Conservation (phyloP, 2,888 invertebrate species). For the Epistrophe grossulariae region DNA sequence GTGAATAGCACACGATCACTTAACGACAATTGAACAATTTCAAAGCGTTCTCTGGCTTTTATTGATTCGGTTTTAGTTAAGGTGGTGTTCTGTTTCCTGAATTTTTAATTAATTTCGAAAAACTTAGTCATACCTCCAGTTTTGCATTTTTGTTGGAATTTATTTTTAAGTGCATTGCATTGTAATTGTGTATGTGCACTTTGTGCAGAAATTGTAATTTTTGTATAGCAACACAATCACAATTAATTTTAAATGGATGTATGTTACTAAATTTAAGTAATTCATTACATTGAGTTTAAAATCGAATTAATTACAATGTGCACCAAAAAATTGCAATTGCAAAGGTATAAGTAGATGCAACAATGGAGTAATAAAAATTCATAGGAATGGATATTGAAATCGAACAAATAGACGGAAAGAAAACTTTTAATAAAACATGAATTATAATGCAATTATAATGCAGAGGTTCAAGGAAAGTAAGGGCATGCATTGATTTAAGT, state of each 20-base stretch:
- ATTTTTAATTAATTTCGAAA: constrained; percentile 36
- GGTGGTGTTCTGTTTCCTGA: not conserved
- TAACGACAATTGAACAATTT: constrained; percentile 48
- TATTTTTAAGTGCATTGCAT: constrained; percentile 14
- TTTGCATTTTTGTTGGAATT: constrained; percentile 1
- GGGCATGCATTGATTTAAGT: no score
- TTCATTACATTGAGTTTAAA: constrained; percentile 2
- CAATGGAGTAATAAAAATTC: not conserved
- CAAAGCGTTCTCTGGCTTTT: constrained; percentile 32
- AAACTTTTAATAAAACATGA: not conserved
- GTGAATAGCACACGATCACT: constrained; percentile 24
- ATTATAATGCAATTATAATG: no score
- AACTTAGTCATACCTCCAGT: constrained; percentile 2
- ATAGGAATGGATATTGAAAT: not conserved
- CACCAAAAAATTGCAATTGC: not conserved
- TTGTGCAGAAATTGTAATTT: constrained; percentile 11
- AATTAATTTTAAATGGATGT: not conserved
- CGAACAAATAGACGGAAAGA: not conserved
- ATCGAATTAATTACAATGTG: not conserved
- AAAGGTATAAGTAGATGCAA: not conserved
- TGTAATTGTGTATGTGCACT: not conserved
- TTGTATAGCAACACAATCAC: not conserved
- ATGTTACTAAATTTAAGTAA: not conserved
- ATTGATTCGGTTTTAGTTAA: constrained; percentile 39
- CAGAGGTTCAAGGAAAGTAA: no score